A percentile compares a stretch with the other conserved stretches of the same genome.
Conservation (phyloP, 2,797 vertebrate species). For the Gymnodraco acuticeps region DNA sequence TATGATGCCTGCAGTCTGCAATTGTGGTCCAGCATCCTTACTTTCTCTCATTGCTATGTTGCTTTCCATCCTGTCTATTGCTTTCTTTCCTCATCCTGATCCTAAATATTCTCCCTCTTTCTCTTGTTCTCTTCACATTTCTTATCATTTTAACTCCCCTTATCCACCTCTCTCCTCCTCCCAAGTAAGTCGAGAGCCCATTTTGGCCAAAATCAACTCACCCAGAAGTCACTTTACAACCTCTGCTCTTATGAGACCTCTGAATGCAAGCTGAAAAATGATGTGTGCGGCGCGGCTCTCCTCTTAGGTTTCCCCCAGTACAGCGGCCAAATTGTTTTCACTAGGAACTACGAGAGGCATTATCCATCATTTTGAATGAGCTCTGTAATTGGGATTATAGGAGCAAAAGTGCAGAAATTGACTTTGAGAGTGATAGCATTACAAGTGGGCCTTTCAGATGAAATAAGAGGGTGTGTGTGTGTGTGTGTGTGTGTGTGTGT, state of each 20-base stretch:
- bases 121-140: slow-evolving; percentile 28
- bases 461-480: slow-evolving; percentile 64
- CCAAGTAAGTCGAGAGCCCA: slow-evolving; percentile 45
- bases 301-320: slow-evolving; percentile 73
- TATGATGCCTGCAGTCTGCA: slow-evolving; percentile 70
- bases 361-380: slow-evolving; percentile 81
- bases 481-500: background rate
- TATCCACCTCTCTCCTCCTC: background rate
- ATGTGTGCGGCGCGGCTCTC: slow-evolving; percentile 64
- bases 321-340: slow-evolving; percentile 77
- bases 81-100: slow-evolving; percentile 14
- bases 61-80: slow-evolving; percentile 40
- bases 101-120: slow-evolving; percentile 1
- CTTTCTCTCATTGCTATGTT: slow-evolving; percentile 53
- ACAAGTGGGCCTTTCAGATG: slow-evolving; percentile 76
- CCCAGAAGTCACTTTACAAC: slow-evolving; percentile 74
- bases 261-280: slow-evolving; percentile 71
- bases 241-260: slow-evolving; percentile 59
- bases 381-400: slow-evolving; percentile 80
- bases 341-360: slow-evolving; percentile 56
- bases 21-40: slow-evolving; percentile 75
- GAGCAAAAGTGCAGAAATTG: slow-evolving; percentile 78
- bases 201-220: slow-evolving; percentile 76
- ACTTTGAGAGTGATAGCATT: slow-evolving; percentile 76
- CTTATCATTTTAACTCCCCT: slow-evolving; percentile 32